Base-by-base conservation (phyloP, 37 sponge, comb jelly and placozoan genomes). In the Eunapius fragilis region DNA sequence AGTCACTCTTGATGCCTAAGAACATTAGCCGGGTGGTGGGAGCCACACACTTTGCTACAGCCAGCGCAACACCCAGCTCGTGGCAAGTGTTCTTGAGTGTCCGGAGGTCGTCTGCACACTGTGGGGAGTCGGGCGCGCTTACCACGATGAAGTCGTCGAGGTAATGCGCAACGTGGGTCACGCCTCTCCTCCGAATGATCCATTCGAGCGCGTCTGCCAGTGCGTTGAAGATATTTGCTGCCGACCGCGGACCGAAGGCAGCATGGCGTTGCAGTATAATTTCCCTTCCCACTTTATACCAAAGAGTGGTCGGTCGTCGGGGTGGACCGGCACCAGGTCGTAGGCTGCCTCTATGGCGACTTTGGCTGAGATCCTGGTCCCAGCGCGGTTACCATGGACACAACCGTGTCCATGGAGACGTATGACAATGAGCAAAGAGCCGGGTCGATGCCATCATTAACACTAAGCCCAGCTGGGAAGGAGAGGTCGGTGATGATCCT, bases 371-470 rank as follows among this genome's bases (percentile, higher is more conserved):
- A 32, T 4, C 86, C 86, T 24, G 19, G 35, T n/a, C 79, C 86
- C 71, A 78, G 2, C 7, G 19, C 22, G 3, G 72, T 2, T 0
- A 78, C 28, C 3, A 24, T 36, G 2, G 25, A 17, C 0, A 72
- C 71, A 0, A 71, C 79, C 11, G 31, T 45, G 25, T 78, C 86
- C 19, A 86, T 72, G 41, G 31, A 69, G 30, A 70, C 26, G 80
- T 86, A 86, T 31, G 79, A 34, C 12, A 86, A 49, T 0, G 82
- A 48, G 49, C 47, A 72, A 12, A 83, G 34, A 17, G 47, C 58
- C 9, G 77, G 31, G n/a, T 71, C 72, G 7, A 88, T 77, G 33
- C 78, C 89, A n/a, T 88, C 84, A 70, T 88, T 88, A 25, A 88
- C 71, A 28, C 89, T 88, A 19, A 26, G 34, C 0, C 71, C 72